Conservation (phyloP, 2,888 invertebrate genomes). For the Plebejus melissa region DNA sequence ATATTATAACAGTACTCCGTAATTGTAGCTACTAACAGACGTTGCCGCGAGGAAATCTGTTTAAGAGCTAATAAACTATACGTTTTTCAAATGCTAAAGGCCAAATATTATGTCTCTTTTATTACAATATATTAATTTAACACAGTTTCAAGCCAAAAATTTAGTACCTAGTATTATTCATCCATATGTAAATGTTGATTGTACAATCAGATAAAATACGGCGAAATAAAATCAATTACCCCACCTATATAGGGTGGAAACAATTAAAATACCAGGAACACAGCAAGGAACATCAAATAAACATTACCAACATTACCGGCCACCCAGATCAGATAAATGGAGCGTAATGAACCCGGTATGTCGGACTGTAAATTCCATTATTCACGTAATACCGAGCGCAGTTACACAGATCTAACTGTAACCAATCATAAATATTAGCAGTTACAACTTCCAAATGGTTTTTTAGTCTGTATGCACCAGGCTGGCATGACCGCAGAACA, state of each 20-base stretch:
- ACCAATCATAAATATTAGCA: slow-evolving; percentile 25
- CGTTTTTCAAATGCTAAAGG: no score
- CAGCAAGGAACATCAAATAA: slow-evolving; percentile 32
- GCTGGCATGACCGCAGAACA: background rate
- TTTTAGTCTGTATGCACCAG: background rate
- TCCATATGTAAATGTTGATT: no score
- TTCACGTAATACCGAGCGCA: slow-evolving; percentile 27
- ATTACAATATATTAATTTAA: no score
- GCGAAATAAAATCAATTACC: background rate
- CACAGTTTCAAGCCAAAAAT: no score
- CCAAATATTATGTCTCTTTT: no score
- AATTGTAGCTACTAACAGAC: no score
- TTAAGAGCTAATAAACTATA: no score
- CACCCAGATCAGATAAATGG: slow-evolving; percentile 33
- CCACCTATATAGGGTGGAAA: slow-evolving; percentile 3
- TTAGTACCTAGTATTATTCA: no score
- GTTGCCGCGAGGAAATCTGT: no score
- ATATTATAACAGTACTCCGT: no score
- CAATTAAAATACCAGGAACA: slow-evolving; percentile 32
- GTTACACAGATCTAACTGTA: slow-evolving; percentile 26
- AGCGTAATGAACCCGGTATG: slow-evolving; percentile 31
- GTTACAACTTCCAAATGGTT: background rate
- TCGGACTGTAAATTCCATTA: slow-evolving; percentile 27
- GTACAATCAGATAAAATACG: no score
- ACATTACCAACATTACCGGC: slow-evolving; percentile 35